These are phyloP conservation scores for Gambusia yucatana DNA, from an alignment of 2,797 vertebrate species.

Conservation along the genomic window DNA sequence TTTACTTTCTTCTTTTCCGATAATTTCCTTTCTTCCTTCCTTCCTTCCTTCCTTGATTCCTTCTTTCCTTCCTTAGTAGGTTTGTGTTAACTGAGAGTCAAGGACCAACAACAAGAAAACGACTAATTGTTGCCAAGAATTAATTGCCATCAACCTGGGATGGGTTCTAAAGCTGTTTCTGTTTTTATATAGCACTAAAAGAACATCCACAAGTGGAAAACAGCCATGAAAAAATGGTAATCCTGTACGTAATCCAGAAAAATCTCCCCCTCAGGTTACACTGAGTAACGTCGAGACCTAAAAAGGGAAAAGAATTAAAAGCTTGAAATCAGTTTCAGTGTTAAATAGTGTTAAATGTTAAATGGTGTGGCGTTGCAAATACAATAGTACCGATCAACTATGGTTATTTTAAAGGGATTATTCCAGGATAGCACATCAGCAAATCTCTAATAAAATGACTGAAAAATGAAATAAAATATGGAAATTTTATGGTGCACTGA, in stretches of 20 bases:
- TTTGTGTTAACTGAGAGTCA: neutral
- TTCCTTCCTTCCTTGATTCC: neutral
- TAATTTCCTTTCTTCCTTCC: neutral
- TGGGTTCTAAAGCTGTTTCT: neutral
- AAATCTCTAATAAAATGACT: neutral
- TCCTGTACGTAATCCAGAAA: neutral
- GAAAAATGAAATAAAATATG: neutral
- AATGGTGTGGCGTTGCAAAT: neutral
- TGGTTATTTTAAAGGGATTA: neutral
- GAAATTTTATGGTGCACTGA: neutral
- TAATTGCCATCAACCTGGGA: neutral
- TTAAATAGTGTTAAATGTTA: neutral
- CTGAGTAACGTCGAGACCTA: neutral
- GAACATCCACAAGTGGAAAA: neutral
- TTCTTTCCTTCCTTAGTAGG: neutral
- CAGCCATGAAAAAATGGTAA: neutral
- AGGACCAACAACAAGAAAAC: neutral
- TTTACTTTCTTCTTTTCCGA: too few relatives aligned
- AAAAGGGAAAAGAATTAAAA: neutral
- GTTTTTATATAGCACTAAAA: neutral
- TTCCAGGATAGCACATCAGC: neutral
- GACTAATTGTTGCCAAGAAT: neutral
- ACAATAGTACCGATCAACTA: neutral
- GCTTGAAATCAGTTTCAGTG: neutral
- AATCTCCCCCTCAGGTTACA: neutral